phyloP scores from a whole-genome alignment of 2,113 vertebrate species.

The Crotalus horridus region DNA sequence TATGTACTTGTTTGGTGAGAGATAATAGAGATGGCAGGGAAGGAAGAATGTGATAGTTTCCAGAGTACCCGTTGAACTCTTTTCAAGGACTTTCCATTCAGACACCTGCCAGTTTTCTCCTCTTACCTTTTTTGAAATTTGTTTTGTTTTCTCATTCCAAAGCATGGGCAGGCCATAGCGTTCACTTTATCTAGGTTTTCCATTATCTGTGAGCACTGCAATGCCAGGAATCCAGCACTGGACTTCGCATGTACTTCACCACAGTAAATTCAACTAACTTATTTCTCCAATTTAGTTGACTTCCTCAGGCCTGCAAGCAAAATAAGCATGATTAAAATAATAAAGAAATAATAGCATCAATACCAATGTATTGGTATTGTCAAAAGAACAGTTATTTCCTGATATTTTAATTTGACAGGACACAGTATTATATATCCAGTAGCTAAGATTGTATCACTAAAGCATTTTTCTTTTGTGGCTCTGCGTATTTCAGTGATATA shows the following conservation, averaged over 20 bases:
- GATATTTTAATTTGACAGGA: not conserved
- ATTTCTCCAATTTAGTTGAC: not conserved
- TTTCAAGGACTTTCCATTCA: not conserved
- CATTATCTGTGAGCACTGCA: slow-evolving; percentile 4
- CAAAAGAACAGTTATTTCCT: slow-evolving; percentile 3
- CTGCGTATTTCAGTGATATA: not conserved
- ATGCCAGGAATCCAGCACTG: slow-evolving; percentile 18
- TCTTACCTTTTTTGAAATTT: not conserved
- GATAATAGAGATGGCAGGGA: not conserved
- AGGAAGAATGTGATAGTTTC: not conserved
- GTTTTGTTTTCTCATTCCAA: slow-evolving; percentile 1
- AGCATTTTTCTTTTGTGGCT: not conserved
- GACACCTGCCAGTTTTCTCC: slow-evolving; percentile 5
- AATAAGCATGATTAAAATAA: not conserved
- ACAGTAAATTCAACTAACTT: not conserved
- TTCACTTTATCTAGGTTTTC: slow-evolving; percentile 27
- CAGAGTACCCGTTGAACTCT: slow-evolving; percentile 11
- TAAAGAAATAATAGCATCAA: not conserved
- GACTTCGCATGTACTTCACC: not conserved
- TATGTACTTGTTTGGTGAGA: not conserved
- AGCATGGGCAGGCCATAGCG: not conserved
- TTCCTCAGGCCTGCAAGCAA: not conserved
- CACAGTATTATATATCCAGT: not conserved
- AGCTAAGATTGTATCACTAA: not conserved
- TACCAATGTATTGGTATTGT: not conserved